Evolutionary conservation across 92 coral and sea anemone genomes (phyloP), one percentile per base, ranked within the genome.

Genomic region (Metridium senile): DNA sequence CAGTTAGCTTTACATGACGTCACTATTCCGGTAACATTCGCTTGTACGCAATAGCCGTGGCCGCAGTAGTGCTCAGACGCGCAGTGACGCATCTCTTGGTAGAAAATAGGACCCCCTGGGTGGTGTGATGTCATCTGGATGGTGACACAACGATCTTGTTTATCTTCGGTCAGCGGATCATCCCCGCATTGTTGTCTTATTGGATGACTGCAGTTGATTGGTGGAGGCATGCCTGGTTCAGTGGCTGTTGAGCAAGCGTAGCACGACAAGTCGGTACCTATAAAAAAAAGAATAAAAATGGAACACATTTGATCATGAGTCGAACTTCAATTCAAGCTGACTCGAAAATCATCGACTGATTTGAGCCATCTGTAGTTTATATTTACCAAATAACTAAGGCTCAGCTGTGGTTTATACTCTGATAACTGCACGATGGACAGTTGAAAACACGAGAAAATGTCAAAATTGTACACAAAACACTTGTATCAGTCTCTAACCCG

Each of bases 71-170:
- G 76, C 17, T 27, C 56, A n/a, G 84, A 68, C 43, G 72, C 58
- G 19, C 84, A 79, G 49, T 79, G 71, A 4, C 84, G 65, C 58
- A 79, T 79, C 58, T 79, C 84, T 33, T 79, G 84, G 54, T 79
- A 61, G 27, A 79, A n/a, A 9, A 70, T 35, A 30, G 9, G 66
- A 1, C 68, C 82, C 26, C 28, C 4, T 18, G 62, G 64, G 51
- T 74, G 31, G 7, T 33, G 69, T 30, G 58, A 39, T 11, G 75
- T 20, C 84, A 79, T 79, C n/a, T 53, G 43, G 9, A 79, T 79
- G 47, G 84, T 79, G 84, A 79, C 26, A 59, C 84, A 79, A 45
- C 76, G 76, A 22, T 79, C 84, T 49, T 79, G 84, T 7, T 70
- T 70, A 1, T 11, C 57, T 33, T 39, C 30, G 70, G 84, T 79